Conservation (phyloP, 2,113 vertebrate species). For the Pitta sordida region DNA sequence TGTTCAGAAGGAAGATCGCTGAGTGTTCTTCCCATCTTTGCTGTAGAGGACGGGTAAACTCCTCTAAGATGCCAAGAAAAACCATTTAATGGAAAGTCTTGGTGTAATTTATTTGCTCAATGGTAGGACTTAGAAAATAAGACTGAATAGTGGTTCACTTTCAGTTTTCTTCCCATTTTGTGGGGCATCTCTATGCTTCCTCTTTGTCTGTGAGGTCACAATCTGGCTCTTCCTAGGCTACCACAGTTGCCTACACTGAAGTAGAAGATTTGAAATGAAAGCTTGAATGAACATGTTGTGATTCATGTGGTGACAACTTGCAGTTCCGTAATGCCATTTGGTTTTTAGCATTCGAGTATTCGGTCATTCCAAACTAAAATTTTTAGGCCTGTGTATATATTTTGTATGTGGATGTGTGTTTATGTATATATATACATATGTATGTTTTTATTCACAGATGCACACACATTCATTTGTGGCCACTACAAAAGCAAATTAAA, state of each 20-base stretch:
- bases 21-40: background rate
- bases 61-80: background rate
- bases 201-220: background rate
- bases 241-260: background rate
- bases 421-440: background rate
- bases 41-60: background rate
- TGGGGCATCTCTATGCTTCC: background rate
- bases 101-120: background rate
- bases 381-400: background rate
- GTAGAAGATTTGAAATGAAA: background rate
- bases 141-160: background rate
- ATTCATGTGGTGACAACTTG: background rate
- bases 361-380: background rate
- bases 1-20: background rate
- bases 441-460: fast-evolving
- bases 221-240: background rate
- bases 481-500: background rate
- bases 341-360: background rate
- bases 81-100: background rate
- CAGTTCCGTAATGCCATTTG: background rate
- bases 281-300: background rate
- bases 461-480: background rate
- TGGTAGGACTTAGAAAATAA: background rate
- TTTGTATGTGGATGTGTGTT: background rate
- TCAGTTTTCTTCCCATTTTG: background rate